These are phyloP conservation scores for Brachionus sp. DNA, from an alignment of 1,140 invertebrate genomes.

Conservation along the genomic window DNA sequence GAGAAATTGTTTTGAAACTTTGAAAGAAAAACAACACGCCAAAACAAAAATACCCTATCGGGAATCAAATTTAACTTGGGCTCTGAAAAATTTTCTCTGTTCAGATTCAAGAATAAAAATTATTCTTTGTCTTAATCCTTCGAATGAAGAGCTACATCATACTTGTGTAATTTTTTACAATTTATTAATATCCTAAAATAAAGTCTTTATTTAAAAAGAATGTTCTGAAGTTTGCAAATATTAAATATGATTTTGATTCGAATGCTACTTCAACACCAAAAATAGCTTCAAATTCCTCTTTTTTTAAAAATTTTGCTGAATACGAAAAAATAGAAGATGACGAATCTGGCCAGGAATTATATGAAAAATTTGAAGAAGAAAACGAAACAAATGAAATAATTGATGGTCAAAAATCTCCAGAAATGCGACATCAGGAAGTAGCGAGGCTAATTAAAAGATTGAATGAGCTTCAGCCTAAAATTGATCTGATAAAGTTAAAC, in stretches of 20 bases:
- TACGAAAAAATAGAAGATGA: background rate
- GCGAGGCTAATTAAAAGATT: background rate
- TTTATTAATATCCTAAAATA: background rate
- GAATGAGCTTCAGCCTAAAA: background rate
- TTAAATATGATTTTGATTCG: background rate
- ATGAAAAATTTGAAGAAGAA: background rate
- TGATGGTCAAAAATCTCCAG: background rate
- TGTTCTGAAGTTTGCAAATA: slow-evolving; percentile 33
- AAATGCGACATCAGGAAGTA: background rate
- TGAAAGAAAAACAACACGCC: slow-evolving; percentile 72
- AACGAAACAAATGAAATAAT: background rate
- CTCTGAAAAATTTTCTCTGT: slow-evolving; percentile 98
- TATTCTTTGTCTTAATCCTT: slow-evolving; percentile 94
- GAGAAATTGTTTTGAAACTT: slow-evolving; percentile 80
- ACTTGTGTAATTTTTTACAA: slow-evolving; percentile 26
- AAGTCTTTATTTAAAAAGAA: background rate
- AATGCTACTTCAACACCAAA: background rate
- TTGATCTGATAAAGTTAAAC: background rate
- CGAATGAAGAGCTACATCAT: slow-evolving; percentile 58
- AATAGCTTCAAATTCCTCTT: background rate
- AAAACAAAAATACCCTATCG: slow-evolving; percentile 78
- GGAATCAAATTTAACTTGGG: slow-evolving; percentile 87
- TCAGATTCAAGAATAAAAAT: slow-evolving; percentile 90
- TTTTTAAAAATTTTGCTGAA: slow-evolving; percentile 8
- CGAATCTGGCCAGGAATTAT: background rate